These are phyloP conservation scores for Haliclona indistincta DNA, from an alignment of 37 sponge, comb jelly and placozoan genomes.

Conservation along the genomic window DNA sequence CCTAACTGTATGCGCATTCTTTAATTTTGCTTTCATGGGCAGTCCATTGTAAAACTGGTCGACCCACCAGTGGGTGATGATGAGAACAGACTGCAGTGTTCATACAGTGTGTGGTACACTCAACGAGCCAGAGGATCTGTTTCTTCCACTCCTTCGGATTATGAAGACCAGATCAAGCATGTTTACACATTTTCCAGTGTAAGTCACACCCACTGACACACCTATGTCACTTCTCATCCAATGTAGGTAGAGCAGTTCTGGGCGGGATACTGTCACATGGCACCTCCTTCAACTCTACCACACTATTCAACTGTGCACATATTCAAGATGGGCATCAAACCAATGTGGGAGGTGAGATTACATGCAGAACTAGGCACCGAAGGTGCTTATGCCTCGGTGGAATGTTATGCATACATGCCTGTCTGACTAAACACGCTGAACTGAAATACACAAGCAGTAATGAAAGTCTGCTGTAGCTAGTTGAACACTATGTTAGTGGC, in stretches of 20 bases:
- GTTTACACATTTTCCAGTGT: slow-evolving; percentile 80
- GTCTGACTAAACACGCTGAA: too few species aligned
- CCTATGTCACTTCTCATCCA: slow-evolving; percentile 2
- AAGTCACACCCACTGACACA: neutral
- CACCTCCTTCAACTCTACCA: slow-evolving; percentile 70
- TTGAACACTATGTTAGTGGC: too few species aligned
- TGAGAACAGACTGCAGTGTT: slow-evolving; percentile 74
- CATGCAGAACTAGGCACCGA: neutral
- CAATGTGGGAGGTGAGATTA: slow-evolving; percentile 87
- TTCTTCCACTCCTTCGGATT: slow-evolving; percentile 52
- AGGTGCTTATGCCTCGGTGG: neutral
- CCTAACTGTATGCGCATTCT: too few species aligned
- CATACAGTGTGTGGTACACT: slow-evolving; percentile 84
- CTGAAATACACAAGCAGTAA: too few species aligned
- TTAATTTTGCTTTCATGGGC: too few species aligned
- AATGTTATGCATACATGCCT: neutral
- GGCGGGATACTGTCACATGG: slow-evolving; percentile 78
- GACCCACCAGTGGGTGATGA: slow-evolving; percentile 29
- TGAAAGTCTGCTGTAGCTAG: too few species aligned
- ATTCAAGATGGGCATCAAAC: slow-evolving; percentile 89
- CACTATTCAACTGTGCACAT: slow-evolving; percentile 81
- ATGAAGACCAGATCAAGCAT: slow-evolving; percentile 84
- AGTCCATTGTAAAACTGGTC: neutral
- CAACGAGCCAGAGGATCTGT: slow-evolving; percentile 64
- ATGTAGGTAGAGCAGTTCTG: slow-evolving; percentile 88